Evolutionary conservation across 2,797 vertebrate species (phyloP), one percentile per base, ranked within the genome.

Genomic region (Pangasius larnaudii): DNA sequence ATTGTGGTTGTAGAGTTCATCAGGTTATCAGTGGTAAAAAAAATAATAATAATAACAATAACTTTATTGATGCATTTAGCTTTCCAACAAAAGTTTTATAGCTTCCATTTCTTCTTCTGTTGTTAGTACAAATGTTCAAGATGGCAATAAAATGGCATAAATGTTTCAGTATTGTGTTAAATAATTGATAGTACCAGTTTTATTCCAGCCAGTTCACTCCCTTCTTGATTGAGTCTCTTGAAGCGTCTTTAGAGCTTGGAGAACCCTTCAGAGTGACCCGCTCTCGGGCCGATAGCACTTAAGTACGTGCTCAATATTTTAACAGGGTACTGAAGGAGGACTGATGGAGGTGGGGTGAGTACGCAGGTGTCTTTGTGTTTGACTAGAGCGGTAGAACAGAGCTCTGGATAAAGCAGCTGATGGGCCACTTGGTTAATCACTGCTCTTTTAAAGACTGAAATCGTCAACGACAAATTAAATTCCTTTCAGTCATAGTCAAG

Each of bases 241-340:
- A 96, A 96, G 94, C 93, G 85, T 96, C 95, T 95, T 96, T 94
- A 94, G 94, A 95, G 93, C 93, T 94, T 94, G 93, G 94, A 96
- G 96, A 94, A 94, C 94, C 94, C 95, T 96, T 96, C 94, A 96
- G 94, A 93, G 93, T 95, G 95, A 96, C 96, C 95, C 94, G 95
- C 96, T 96, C 95, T 96, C 94, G 94, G 94, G 94, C 95, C 96
- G 96, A 96, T 95, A 96, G 95, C 96, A 96, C 96, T 96, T 96
- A 96, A 97, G 96, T 94, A 96, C 95, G 94, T 95, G 94, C 95
- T 97, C 94, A 96, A 96, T 97, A 96, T 96, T 97, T 97, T 95
- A 97, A 95, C 94, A 96, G 94, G 94, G 92, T 91, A 89, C 87
- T 87, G 91, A 93, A 94, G 94, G 93, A 93, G 89, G 75, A 61